Evolutionary conservation across 2,888 invertebrate species (phyloP).

Genomic region (Sericinus montela): DNA sequence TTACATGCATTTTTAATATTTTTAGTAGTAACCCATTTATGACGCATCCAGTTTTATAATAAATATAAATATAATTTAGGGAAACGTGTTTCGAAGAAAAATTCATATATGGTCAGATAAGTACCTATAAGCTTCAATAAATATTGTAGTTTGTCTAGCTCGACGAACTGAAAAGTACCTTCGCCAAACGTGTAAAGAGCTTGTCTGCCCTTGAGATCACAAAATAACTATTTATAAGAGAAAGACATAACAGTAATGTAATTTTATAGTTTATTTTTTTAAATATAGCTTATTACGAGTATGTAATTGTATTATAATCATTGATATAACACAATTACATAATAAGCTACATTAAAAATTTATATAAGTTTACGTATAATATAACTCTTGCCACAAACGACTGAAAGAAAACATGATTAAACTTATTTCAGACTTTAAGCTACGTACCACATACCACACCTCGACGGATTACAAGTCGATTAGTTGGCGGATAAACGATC

Average conservation of each 20-base stretch:
- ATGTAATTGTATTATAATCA: no score
- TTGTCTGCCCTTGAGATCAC: background rate
- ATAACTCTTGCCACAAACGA: no score
- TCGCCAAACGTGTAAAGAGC: background rate
- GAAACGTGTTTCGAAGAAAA: background rate
- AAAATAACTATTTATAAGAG: conserved; percentile 2
- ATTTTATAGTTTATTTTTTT: no score
- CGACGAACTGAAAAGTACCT: conserved; percentile 1
- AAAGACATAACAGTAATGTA: background rate
- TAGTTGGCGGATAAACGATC: no score
- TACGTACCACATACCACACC: no score
- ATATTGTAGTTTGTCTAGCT: conserved; percentile 5
- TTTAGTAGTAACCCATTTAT: background rate
- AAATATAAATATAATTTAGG: background rate
- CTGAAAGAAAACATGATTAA: no score
- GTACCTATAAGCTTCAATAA: background rate
- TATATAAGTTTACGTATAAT: no score
- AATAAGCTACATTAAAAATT: no score
- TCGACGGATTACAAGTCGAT: no score
- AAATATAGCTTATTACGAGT: no score
- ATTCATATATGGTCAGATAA: background rate
- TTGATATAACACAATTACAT: no score
- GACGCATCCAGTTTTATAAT: background rate
- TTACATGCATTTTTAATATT: background rate
- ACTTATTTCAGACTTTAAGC: no score